Evolutionary conservation across 2,113 vertebrate species (phyloP), one percentile per base, ranked within the genome.

Genomic region (Pungitius pungitius): DNA sequence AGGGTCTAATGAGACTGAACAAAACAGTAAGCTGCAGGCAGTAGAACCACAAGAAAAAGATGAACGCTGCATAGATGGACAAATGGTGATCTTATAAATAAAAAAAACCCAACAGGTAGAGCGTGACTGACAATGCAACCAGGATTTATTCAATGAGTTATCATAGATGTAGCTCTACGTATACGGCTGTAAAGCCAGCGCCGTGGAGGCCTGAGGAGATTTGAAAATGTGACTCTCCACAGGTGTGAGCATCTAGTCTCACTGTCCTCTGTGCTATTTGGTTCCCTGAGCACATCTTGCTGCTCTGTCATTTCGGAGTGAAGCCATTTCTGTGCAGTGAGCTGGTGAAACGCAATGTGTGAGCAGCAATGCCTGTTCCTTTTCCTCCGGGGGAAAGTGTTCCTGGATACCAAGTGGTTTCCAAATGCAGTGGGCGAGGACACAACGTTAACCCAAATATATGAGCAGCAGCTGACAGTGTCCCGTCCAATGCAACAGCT

Each of bases 321-420:
- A 6, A 45, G 47, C 49, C 43, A 33, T 68, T 75, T 78, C 68
- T 51, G 51, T 55, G 45, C 10, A 22, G 49, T 60, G 22, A 75
- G 18, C 22, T 1, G n/a, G 20, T 70, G 55, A 57, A 59, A 78
- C 69, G 20, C 68, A 68, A 73, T 47, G 35, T 67, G 71, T 70
- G 15, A 54, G 75, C 74, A 62, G 66, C 47, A 26, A 40, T 49
- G 27, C 57, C 18, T 75, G 43, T 55, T 9, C 51, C 13, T 65
- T 40, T 47, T 57, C 14, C 42, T 51, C 61, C 10, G 6, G 37
- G 61, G 27, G 42, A 39, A n/a, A 58, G 8, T n/a, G n/a, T 60
- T 66, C 51, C 47, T 26, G 39, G 18, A 43, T 42, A 72, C 22
- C 30, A 24, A 57, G 22, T 27, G 12, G 27, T 51, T 78, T 78